Conservation (phyloP, 2,797 vertebrate species). For the Crypturellus tataupa region DNA sequence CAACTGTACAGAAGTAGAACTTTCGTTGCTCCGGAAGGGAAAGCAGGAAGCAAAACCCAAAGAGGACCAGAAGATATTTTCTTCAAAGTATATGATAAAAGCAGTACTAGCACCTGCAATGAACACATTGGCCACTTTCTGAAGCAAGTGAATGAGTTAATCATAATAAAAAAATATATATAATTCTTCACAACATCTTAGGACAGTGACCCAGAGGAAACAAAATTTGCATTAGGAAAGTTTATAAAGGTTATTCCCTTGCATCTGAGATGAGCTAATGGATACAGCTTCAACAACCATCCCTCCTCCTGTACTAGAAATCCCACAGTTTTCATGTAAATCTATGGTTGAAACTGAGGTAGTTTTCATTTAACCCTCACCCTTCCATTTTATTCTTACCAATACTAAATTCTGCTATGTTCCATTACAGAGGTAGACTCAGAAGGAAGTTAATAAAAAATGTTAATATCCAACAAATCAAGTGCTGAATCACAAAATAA, state of each 20-base stretch:
- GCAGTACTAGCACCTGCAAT: neutral
- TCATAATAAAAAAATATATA: neutral
- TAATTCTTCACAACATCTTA: neutral
- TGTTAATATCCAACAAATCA: neutral
- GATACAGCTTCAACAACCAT: neutral
- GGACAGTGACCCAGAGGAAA: neutral
- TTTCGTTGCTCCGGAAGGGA: neutral
- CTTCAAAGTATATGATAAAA: rapidly evolving
- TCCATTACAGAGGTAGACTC: neutral
- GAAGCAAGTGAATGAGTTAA: neutral
- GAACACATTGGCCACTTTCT: neutral
- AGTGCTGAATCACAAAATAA: neutral
- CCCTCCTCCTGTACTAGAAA: neutral
- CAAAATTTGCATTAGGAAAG: neutral
- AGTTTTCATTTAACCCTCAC: neutral
- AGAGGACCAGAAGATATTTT: neutral
- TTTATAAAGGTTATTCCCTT: neutral
- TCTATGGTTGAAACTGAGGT: neutral
- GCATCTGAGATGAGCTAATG: neutral
- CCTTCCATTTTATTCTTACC: neutral
- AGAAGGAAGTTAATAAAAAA: neutral
- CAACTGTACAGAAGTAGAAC: neutral
- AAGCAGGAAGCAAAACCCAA: neutral
- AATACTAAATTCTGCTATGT: neutral
- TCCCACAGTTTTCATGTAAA: neutral